Evolutionary conservation across 1,140 invertebrate genomes (phyloP).

Genomic region (Caenorhabditis brenneri): DNA sequence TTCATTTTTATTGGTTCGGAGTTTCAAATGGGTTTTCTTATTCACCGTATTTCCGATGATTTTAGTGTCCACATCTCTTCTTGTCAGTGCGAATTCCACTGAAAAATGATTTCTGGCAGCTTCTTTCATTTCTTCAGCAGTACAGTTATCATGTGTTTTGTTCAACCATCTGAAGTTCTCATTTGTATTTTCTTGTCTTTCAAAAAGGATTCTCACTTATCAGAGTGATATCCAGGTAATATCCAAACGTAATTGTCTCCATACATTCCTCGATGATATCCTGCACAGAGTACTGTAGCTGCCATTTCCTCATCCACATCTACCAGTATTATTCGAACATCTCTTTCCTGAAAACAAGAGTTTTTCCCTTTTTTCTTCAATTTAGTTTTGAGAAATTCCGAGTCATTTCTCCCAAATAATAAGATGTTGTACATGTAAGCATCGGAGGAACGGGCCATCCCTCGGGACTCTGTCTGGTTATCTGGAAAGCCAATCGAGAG

Average conservation of each 20-base stretch:
- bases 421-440: slow-evolving; percentile 34
- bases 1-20: neutral
- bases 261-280: slow-evolving; percentile 77
- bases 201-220: slow-evolving; percentile 78
- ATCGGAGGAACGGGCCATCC: neutral
- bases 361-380: neutral
- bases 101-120: slow-evolving; percentile 89
- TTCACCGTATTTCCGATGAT: slow-evolving; percentile 55
- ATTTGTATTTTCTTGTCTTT: slow-evolving; percentile 63
- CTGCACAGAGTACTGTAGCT: slow-evolving; percentile 88
- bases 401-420: slow-evolving; percentile 38
- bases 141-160: slow-evolving; percentile 74
- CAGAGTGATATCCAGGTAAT: slow-evolving; percentile 83
- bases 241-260: slow-evolving; percentile 95
- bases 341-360: slow-evolving; percentile 75
- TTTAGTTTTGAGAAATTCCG: slow-evolving; percentile 22
- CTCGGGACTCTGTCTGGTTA: slow-evolving; percentile 13
- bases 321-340: slow-evolving; percentile 91
- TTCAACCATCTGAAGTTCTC: slow-evolving; percentile 62
- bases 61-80: slow-evolving; percentile 80
- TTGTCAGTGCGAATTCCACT: slow-evolving; percentile 81
- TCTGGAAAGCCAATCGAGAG: slow-evolving; percentile 41
- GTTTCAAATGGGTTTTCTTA: neutral
- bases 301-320: slow-evolving; percentile 96
- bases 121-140: slow-evolving; percentile 78